Base-by-base conservation (phyloP, 2,888 invertebrate genomes). In the Koerneria pararmatus region DNA sequence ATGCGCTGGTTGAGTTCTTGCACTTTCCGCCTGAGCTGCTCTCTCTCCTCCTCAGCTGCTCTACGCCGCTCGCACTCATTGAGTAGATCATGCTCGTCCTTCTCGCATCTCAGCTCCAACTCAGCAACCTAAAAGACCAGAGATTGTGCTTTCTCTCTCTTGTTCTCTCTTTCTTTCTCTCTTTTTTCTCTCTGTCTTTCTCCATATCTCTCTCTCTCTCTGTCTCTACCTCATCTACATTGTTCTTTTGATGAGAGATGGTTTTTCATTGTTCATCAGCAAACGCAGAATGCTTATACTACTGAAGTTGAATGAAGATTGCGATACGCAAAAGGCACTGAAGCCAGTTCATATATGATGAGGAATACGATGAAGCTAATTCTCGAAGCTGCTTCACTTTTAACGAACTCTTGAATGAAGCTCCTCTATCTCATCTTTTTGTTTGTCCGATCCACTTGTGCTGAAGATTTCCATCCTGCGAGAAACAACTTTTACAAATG, bases 351-450 rank as follows among this genome's bases (percentile, higher is more conserved):
- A n/a, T n/a, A n/a, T n/a, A n/a, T n/a, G n/a, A n/a, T n/a, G n/a
- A n/a, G n/a, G n/a, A n/a, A n/a, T n/a, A 35, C 22, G 32, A 34
- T 24, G 29, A 22, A 35, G 56, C 19, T 46, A 34, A 61, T 46
- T 29, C 4, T 27, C 19, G 8, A 19, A 32, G 27, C 24, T 54
- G 4, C 22, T 32, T 53, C 8, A 35, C 3, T 29, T 15, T 59
- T 48, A 11, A 4, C 61, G 41, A 48, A 67, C 70, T 57, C 71
- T 71, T 0, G 68, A 65, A 51, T 75, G 74, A 15, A 68, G 59
- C 46, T 74, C 73, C 29, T 74, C 71, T 35, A 67, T 71, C 54
- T 73, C 69, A 48, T 73, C 68, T 11, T 69, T 61, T 37, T 72
- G 71, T 58, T 65, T 65, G n/a, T n/a, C n/a, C n/a, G n/a, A 59